Evolutionary conservation across 2,797 vertebrate genomes (phyloP), one percentile per base, ranked within the genome.

Genomic region (Megaceryle alcyon): DNA sequence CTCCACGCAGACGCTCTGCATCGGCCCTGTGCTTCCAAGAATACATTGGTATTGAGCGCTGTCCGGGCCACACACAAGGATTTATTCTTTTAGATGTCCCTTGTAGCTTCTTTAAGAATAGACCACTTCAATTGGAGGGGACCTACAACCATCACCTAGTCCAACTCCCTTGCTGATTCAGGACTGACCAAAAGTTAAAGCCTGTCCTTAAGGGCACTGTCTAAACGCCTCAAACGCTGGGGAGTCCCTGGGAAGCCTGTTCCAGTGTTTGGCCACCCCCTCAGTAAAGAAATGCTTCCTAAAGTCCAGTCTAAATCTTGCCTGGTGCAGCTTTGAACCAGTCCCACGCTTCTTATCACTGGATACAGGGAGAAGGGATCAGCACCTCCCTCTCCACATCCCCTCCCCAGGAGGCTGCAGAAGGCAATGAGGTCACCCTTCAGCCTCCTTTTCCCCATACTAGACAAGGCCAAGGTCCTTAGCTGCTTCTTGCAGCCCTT

Each of bases 331-430:
- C 43, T 73, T 35, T 51, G 43, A 73, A 46, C 15, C 13, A 25
- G n/a, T 80, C 5, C 25, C 12, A 64, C 0, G 0, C 0, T 0
- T 73, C 22, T 22, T 28, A 17, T 17, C 43, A 23, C 20, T 20
- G 54, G 28, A 64, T 15, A 26, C 43, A 21, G 7, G 21, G 15
- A 75, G 25, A 73, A 41, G 12, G 35, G 14, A 14, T 51, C 54
- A 68, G 43, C n/a, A 35, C 11, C 12, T 69, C 18, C 14, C 31
- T 61, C 29, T 43, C 33, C 22, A 25, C 6, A 4, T 51, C 6
- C 16, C 26, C 10, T 61, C 17, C 48, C 68, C 18, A 57, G 37
- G 20, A 82, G 78, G 41, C 16, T 78, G 25, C 28, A 53, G 49
- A 59, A 25, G 56, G 10, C 29, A 15, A 20, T 5, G 6, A 73